A percentile compares a stretch with the other conserved stretches of the same genome.
These are phyloP conservation scores for Chrysemys picta DNA, from an alignment of 2,113 vertebrate species.

Conservation along the genomic window DNA sequence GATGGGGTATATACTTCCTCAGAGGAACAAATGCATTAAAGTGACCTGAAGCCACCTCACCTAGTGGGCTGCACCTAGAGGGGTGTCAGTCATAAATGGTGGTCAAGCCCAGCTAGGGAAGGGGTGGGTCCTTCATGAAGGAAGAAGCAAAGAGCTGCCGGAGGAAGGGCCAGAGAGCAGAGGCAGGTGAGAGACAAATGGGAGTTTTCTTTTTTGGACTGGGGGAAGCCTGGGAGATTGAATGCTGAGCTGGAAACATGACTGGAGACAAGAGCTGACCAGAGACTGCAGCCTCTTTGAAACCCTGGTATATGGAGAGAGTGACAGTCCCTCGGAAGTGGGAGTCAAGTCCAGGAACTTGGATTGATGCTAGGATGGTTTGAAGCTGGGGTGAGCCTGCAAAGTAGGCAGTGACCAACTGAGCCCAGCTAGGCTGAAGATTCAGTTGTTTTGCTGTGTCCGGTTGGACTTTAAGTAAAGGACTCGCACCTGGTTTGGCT, in stretches of 20 bases:
- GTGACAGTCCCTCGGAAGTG: background rate
- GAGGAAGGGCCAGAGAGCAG: background rate
- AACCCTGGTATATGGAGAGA: background rate
- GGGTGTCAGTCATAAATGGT: background rate
- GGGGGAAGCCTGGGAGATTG: background rate
- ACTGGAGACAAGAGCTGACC: background rate
- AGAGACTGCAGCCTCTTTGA: background rate
- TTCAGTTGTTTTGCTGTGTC: background rate
- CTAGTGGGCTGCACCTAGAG: background rate
- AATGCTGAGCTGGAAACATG: background rate
- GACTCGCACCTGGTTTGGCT: background rate
- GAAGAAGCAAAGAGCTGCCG: background rate
- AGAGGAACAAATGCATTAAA: background rate
- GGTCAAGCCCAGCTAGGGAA: background rate
- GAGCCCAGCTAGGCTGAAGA: background rate
- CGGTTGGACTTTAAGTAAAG: background rate
- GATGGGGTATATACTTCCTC: background rate
- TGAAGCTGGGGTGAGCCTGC: background rate
- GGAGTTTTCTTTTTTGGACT: background rate
- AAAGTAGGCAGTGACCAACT: background rate
- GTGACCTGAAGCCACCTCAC: background rate
- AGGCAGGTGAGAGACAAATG: background rate
- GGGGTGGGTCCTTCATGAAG: background rate
- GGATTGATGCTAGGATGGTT: background rate
- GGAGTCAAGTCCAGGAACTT: background rate